These are phyloP conservation scores for Drosophila birchii DNA, from an alignment of 2,888 invertebrate genomes.

Conservation along the genomic window DNA sequence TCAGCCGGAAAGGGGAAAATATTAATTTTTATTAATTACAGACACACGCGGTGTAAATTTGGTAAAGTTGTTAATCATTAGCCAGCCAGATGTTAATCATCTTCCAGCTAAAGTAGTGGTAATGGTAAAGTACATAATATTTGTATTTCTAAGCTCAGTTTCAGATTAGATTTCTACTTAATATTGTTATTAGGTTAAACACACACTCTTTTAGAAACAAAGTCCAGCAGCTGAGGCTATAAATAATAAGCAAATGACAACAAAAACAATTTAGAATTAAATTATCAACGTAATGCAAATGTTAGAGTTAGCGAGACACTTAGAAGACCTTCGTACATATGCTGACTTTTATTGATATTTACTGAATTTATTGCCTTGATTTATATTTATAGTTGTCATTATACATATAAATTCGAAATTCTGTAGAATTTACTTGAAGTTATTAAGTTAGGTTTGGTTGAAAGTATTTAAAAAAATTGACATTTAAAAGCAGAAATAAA, in stretches of 20 bases:
- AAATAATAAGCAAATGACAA: conserved; percentile 1
- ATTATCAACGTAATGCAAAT: conserved; percentile 1
- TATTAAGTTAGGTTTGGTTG: neutral
- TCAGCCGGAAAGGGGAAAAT: conserved; percentile 27
- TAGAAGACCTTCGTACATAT: neutral
- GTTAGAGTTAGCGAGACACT: neutral
- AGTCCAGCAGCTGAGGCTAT: neutral
- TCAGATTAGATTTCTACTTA: conserved; percentile 1
- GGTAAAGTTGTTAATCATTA: conserved; percentile 8
- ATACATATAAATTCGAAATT: neutral
- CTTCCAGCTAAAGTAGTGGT: neutral
- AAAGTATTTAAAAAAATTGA: neutral
- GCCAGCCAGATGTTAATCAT: too few species aligned
- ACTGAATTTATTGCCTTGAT: conserved; percentile 1
- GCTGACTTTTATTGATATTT: neutral
- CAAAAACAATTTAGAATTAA: neutral
- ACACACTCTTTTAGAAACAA: conserved; percentile 11
- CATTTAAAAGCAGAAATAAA: neutral
- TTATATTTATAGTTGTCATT: conserved; percentile 1
- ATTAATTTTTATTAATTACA: conserved; percentile 28
- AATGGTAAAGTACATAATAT: neutral
- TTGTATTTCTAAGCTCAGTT: conserved; percentile 2
- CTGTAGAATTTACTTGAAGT: neutral
- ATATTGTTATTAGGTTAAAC: neutral
- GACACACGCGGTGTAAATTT: conserved; percentile 8